Evolutionary conservation across 2,888 invertebrate species (phyloP).

Genomic region (Ormyrus labotus): DNA sequence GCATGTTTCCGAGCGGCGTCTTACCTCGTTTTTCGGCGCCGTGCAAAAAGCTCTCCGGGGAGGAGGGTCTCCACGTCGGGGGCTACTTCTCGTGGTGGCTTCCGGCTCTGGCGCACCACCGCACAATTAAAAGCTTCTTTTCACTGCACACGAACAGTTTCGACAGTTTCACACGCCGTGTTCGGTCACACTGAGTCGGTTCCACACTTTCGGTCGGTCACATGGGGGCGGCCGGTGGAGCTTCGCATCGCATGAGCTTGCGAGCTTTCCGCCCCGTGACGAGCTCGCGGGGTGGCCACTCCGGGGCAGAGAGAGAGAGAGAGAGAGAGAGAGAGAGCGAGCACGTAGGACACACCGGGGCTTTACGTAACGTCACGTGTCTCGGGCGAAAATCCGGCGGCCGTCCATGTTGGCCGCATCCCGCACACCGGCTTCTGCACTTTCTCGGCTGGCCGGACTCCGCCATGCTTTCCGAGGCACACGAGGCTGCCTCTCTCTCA

Average conservation of each 20-base stretch:
- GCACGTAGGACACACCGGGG: no score
- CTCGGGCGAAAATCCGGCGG: not conserved
- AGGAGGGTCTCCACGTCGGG: not conserved
- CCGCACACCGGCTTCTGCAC: not conserved
- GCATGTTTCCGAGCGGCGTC: not conserved
- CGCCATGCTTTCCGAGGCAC: not conserved
- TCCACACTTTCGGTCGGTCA: no score
- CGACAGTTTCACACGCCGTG: not conserved
- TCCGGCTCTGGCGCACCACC: no score
- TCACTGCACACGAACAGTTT: not conserved
- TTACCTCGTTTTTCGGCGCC: conserved; percentile 40
- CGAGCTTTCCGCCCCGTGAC: no score
- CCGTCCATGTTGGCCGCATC: not conserved
- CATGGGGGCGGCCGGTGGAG: no score
- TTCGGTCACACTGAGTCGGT: no score
- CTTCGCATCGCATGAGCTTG: no score
- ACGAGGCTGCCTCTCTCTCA: not conserved
- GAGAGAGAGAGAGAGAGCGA: no score
- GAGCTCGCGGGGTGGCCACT: no score
- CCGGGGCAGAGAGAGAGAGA: no score
- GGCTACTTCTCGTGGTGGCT: not conserved
- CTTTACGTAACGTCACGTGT: no score
- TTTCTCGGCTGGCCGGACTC: not conserved
- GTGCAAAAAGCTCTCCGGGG: not conserved
- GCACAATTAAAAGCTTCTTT: not conserved